Conservation (phyloP, 2,888 invertebrate genomes). For the Lepetodrilus schrolli region DNA sequence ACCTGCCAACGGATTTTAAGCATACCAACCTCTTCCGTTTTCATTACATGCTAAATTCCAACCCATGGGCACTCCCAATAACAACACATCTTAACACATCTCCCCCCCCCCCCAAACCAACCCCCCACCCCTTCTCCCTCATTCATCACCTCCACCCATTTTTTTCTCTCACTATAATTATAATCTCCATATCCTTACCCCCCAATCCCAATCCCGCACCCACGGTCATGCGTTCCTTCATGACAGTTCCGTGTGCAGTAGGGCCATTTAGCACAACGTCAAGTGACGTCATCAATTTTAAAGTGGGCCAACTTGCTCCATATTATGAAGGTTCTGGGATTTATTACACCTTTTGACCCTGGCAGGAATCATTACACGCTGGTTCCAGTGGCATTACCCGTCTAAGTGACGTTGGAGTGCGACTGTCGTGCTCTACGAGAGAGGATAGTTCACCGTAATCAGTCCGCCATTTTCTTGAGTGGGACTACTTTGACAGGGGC, state of each 20-base stretch:
- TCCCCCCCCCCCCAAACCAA: no score
- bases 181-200: no score
- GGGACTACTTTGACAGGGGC: neutral
- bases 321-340: constrained; percentile 2
- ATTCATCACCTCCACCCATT: no score
- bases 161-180: no score
- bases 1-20: no score
- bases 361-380: neutral
- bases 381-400: neutral
- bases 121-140: no score
- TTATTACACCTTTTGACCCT: constrained; percentile 19
- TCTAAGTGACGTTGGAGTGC: constrained; percentile 17
- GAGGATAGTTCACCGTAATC: neutral
- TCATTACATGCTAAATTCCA: no score
- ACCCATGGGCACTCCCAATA: no score
- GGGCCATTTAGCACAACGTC: neutral
- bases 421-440: neutral
- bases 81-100: no score
- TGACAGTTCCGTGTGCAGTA: neutral
- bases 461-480: constrained; percentile 6
- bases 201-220: no score
- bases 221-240: no score
- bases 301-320: constrained; percentile 9
- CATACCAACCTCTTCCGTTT: no score
- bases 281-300: constrained; percentile 7